These are phyloP conservation scores for Drosophila azteca DNA, from an alignment of 1,140 invertebrate genomes.

Conservation along the genomic window DNA sequence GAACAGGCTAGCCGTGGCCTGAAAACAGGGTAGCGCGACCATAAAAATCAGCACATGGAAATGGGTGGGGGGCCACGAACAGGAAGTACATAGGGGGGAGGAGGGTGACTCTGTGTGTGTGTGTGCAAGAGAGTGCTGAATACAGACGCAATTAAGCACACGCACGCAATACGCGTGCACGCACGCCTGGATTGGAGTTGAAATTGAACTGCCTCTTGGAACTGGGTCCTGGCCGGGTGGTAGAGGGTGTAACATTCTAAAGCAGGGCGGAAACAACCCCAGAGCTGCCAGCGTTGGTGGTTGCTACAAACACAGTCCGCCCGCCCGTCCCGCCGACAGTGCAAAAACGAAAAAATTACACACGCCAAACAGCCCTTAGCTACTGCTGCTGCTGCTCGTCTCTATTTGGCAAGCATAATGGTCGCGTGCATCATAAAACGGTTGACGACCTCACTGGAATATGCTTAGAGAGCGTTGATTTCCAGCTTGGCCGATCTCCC, in stretches of 20 bases:
- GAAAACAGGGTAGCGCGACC: slow-evolving; percentile 21
- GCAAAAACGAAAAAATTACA: slow-evolving; percentile 52
- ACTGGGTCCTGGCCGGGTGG: slow-evolving; percentile 29
- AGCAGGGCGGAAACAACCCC: slow-evolving; percentile 58
- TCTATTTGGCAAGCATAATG: slow-evolving; percentile 57
- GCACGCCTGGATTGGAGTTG: slow-evolving; percentile 34
- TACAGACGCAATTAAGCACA: slow-evolving; percentile 76
- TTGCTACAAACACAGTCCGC: slow-evolving; percentile 20
- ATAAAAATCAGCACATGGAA: slow-evolving; percentile 68
- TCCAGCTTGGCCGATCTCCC: background rate
- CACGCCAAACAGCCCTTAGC: slow-evolving; percentile 58
- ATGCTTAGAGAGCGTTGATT: slow-evolving; percentile 8
- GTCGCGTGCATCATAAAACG: slow-evolving; percentile 69
- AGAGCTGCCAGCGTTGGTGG: slow-evolving; percentile 52
- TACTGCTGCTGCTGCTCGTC: background rate
- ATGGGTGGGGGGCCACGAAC: slow-evolving; percentile 20
- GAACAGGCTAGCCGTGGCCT: slow-evolving; percentile 14
- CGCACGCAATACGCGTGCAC: slow-evolving; percentile 56
- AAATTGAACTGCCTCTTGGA: slow-evolving; percentile 45
- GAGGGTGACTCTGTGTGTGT: slow-evolving; percentile 19
- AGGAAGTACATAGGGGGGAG: slow-evolving; percentile 54
- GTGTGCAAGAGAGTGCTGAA: slow-evolving; percentile 41
- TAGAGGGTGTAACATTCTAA: slow-evolving; percentile 56
- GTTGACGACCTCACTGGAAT: slow-evolving; percentile 63
- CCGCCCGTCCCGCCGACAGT: slow-evolving; percentile 19